These are phyloP conservation scores for Oryctolagus cuniculus DNA, from an alignment of 2,113 vertebrate genomes.

Conservation along the genomic window DNA sequence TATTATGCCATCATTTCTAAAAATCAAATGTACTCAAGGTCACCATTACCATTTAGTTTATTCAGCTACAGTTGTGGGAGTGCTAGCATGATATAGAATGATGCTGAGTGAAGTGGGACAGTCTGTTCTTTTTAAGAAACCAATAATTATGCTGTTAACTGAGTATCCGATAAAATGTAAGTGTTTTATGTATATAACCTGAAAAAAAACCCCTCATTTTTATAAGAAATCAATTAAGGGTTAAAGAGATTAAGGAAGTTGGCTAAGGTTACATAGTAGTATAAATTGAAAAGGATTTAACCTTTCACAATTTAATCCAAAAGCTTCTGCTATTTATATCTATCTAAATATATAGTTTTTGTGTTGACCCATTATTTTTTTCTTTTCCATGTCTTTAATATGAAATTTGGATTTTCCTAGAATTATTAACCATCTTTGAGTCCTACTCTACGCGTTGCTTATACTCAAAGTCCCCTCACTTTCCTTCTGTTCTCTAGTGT, in stretches of 20 bases:
- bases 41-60: conserved; percentile 48
- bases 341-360: neutral
- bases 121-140: neutral
- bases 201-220: conserved; percentile 35
- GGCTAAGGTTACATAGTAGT: neutral
- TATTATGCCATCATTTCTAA: conserved; percentile 72
- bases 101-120: neutral
- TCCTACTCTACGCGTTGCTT: neutral
- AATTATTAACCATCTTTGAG: neutral
- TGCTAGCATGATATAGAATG: neutral
- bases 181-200: conserved; percentile 38
- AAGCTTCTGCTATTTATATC: neutral
- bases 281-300: neutral
- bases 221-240: neutral
- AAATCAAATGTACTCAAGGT: conserved; percentile 66
- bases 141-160: neutral
- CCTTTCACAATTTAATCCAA: neutral
- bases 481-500: neutral
- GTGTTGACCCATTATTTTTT: neutral
- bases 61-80: neutral
- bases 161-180: neutral
- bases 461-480: neutral
- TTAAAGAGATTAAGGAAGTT: neutral
- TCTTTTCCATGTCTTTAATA: neutral
- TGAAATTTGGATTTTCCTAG: neutral